A percentile compares a stretch with the other conserved stretches of the same genome.
Conservation (phyloP, 2,888 invertebrate species). For the Acleris laterana region DNA sequence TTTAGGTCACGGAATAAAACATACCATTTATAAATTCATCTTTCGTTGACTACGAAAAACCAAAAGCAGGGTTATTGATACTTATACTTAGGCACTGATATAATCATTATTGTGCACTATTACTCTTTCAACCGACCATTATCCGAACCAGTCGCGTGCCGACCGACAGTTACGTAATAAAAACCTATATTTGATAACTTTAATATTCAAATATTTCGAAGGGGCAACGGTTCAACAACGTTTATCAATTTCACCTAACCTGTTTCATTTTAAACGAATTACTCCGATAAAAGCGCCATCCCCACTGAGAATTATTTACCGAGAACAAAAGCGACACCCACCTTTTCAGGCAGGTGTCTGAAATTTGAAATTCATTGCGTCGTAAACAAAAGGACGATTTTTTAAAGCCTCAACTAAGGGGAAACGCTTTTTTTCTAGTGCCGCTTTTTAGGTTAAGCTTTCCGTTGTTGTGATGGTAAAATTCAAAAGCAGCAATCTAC, state of each 20-base stretch:
- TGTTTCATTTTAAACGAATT: conserved; percentile 66
- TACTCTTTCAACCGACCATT: neutral
- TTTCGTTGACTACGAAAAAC: too few species aligned
- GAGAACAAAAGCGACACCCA: conserved; percentile 67
- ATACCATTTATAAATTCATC: too few species aligned
- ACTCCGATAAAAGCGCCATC: conserved; percentile 58
- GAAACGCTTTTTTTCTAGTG: conserved; percentile 47
- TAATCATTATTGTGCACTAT: neutral
- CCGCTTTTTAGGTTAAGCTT: conserved; percentile 56
- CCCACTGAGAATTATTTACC: conserved; percentile 63
- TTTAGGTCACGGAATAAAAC: too few species aligned
- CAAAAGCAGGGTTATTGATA: too few species aligned
- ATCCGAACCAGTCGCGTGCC: conserved; percentile 5
- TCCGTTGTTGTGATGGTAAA: conserved; percentile 10
- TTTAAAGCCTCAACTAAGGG: conserved; percentile 58
- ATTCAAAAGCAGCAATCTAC: neutral
- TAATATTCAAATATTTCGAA: conserved; percentile 22
- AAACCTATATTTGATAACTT: conserved; percentile 17
- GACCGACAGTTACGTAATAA: conserved; percentile 8
- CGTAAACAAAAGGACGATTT: conserved; percentile 74
- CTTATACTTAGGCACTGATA: neutral
- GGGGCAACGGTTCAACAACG: conserved; percentile 45
- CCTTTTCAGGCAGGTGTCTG: conserved; percentile 69
- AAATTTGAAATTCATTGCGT: conserved; percentile 73
- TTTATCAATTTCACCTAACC: conserved; percentile 66